Evolutionary conservation across 2,888 invertebrate species (phyloP), one percentile per base, ranked within the genome.

Genomic region (Drosophila trichaetosa): DNA sequence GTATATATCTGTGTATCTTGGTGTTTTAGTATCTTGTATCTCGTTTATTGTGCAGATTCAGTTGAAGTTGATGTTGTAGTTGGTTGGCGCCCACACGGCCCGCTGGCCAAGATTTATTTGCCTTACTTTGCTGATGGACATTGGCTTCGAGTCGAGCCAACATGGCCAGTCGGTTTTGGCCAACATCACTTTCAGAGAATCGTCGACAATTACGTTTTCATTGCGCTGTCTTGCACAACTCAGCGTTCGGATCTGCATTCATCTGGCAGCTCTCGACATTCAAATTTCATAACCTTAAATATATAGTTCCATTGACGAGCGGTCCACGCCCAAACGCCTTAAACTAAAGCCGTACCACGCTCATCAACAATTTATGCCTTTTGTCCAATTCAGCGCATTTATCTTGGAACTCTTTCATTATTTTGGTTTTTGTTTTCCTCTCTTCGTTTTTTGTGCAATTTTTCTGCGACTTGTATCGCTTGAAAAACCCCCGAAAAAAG

Each of bases 241-340:
- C 63, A 21, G 33, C 16, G 52, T 16, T 24, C n/a, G 48, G 69
- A 84, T 84, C 76, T 87, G 75, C 83, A 83, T 87, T 71, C 48
- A 61, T 49, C 54, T 64, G 40, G 31, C 48, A 53, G 51, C 49
- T 38, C 62, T 59, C 53, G 49, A 34, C 63, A 64, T 62, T 58
- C 29, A 40, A 69, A 74, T 74, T 80, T 70, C 71, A 79, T 84
- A 80, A 80, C 74, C 70, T 64, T 63, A 58, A 54, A 54, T 58
- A 33, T 48, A 29, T 53, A 60, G 70, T 64, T 38, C 18, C 76
- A 87, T 85, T 82, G 85, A 84, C 84, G 70, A 71, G 3, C 77
- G 56, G 29, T 34, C 69, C 73, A 83, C 82, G 69, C 84, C 84
- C 79, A 65, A 76, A 69, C 59, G 54, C 54, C 49, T 54, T 58